These are phyloP conservation scores for Cylindroiulus punctatus DNA, from an alignment of 2,888 invertebrate genomes.

Conservation along the genomic window DNA sequence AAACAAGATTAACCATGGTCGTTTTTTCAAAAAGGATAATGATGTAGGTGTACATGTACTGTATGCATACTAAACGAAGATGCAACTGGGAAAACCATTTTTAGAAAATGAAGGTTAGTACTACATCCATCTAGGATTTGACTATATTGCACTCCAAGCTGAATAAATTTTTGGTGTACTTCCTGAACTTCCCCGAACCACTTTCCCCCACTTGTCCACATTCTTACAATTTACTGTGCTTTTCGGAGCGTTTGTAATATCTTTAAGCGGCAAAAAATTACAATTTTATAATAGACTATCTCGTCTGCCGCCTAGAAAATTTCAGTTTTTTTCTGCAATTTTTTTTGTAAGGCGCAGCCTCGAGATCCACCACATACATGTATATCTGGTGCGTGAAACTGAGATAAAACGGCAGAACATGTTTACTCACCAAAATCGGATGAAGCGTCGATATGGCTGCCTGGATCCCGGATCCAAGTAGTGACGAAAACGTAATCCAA, in stretches of 20 bases:
- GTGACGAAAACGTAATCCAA: constrained; percentile 55
- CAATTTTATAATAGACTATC: constrained; percentile 3
- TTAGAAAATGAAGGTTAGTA: no score
- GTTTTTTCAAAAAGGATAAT: no score
- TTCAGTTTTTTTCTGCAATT: neutral
- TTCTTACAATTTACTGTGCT: neutral
- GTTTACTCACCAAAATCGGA: constrained; percentile 51
- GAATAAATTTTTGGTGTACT: neutral
- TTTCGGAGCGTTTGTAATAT: neutral
- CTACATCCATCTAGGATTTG: no score
- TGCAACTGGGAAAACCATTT: no score
- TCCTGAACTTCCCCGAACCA: neutral
- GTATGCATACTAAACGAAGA: no score
- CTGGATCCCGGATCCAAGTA: constrained; percentile 56
- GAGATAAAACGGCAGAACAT: neutral
- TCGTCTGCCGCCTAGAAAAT: constrained; percentile 28
- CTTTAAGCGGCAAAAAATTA: neutral
- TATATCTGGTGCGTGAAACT: neutral
- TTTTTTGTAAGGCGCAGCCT: neutral
- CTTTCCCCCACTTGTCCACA: neutral
- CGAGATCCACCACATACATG: neutral
- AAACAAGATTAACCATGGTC: no score
- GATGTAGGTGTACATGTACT: no score
- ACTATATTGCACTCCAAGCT: neutral
- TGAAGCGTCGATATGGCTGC: constrained; percentile 35